Evolutionary conservation across 64 coral and sea anemone genomes (phyloP), one percentile per base, ranked within the genome.

Genomic region (Orbicella faveolata): DNA sequence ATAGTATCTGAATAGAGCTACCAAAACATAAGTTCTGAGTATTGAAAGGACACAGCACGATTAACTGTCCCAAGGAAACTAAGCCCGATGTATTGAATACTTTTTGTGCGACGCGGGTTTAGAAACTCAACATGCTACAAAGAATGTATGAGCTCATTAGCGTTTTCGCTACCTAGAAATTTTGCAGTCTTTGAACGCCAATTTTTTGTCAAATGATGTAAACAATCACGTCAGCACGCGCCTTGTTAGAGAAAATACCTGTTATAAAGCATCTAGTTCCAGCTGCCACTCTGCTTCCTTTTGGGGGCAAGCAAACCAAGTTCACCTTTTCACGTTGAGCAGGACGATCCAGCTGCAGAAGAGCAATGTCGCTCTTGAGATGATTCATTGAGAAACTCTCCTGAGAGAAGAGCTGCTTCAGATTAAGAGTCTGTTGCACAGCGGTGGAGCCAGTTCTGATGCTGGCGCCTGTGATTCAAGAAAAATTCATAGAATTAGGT

Each of bases 241-340:
- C 39, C 39, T 41, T 41, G 39, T 41, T 8, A 57, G 54, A 57
- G 2, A 57, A 57, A 57, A 57, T 18, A 87, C 88, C 93, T 79
- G 88, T 86, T 4, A 87, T 87, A 48, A 80, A 94, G 35, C 88
- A 90, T 66, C 37, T 64, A 16, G 89, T 12, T 35, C 83, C 93
- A 0, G 75, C 7, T 20, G 19, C 48, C 62, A 77, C 83, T 74
- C 65, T 90, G 36, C 75, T 94, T 36, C 84, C 44, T 11, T 90
- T 62, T 23, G 68, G 59, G 3, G 79, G 73, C n/a, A 75, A 73
- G 36, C 80, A 86, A 84, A 89, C 70, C 9, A 73, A 17, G 53
- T n/a, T 78, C 9, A 76, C 74, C 26, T 89, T 89, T 36, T 61
- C 0, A 79, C 54, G 39, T 20, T n/a, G 18, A 19, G 76, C 44